These are phyloP conservation scores for Chascanopsetta lugubris DNA, from an alignment of 2,113 vertebrate species.

Conservation along the genomic window DNA sequence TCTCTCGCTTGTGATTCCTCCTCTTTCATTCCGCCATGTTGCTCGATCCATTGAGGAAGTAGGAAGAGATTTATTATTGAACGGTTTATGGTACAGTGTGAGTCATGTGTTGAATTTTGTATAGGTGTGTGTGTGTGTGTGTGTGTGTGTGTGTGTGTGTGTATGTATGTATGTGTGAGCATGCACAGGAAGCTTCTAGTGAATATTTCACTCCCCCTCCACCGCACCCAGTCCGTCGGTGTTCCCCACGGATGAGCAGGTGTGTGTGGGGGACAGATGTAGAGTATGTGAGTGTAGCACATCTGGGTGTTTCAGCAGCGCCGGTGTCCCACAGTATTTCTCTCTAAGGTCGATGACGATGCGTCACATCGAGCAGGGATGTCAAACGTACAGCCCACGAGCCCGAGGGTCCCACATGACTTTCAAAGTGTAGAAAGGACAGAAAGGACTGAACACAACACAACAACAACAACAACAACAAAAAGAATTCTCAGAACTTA, in stretches of 20 bases:
- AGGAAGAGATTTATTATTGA: constrained; percentile 71
- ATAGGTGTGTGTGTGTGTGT: neutral
- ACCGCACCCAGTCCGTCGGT: neutral
- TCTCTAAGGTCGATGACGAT: no score
- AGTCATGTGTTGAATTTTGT: constrained; percentile 33
- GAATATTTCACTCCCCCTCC: neutral
- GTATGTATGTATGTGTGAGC: neutral
- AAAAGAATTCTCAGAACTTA: no score
- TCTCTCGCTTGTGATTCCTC: constrained; percentile 4
- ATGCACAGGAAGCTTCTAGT: neutral
- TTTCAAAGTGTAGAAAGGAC: no score
- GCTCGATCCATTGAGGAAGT: constrained; percentile 53
- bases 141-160: neutral
- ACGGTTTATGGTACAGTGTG: constrained; percentile 55
- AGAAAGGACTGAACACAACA: no score
- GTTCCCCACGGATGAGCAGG: neutral
- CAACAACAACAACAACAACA: no score
- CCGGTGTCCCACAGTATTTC: no score
- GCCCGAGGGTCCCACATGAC: no score
- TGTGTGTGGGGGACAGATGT: neutral
- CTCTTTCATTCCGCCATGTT: constrained; percentile 49
- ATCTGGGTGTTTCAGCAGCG: no score
- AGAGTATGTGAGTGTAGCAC: no score
- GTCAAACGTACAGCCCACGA: no score
- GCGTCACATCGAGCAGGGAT: no score